Evolutionary conservation across 2,888 invertebrate species (phyloP).

Genomic region (Thecophora atra): DNA sequence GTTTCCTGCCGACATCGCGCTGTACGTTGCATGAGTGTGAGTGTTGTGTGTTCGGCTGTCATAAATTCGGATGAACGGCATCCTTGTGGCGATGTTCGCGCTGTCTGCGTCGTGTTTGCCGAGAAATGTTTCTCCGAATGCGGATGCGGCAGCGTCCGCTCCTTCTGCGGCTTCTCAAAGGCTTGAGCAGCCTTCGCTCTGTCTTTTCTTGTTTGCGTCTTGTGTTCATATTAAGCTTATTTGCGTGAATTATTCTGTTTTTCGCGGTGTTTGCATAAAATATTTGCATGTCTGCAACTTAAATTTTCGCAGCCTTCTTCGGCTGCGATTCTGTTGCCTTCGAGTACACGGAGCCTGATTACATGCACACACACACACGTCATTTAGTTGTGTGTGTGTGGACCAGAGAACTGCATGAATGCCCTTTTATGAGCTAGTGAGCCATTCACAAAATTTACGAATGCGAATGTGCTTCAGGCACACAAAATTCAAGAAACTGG

Average conservation of each 20-base stretch:
- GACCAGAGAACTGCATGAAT: too few relatives aligned
- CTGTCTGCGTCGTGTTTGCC: conserved; percentile 22
- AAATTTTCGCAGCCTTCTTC: conserved; percentile 21
- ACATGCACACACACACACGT: background rate
- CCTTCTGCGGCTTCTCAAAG: background rate
- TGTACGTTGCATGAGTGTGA: too few relatives aligned
- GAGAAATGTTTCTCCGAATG: conserved; percentile 26
- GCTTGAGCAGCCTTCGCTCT: background rate
- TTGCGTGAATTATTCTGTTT: conserved; percentile 39
- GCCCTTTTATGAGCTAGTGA: too few relatives aligned
- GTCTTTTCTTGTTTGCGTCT: conserved; percentile 21
- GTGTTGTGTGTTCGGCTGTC: too few relatives aligned
- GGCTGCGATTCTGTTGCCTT: background rate
- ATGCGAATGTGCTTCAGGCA: too few relatives aligned
- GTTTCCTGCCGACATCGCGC: too few relatives aligned
- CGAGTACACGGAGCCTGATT: background rate
- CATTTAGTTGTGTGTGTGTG: background rate
- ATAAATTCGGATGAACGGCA: conserved; percentile 10
- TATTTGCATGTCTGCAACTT: conserved; percentile 38
- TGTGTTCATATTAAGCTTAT: conserved; percentile 37
- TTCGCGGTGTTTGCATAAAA: conserved; percentile 40
- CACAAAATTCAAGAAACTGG: too few relatives aligned
- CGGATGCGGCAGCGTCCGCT: conserved; percentile 9
- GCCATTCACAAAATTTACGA: too few relatives aligned
- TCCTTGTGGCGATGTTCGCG: background rate